Base-by-base conservation (phyloP, 2,797 vertebrate species). In the Muraenolepis orangiensis region DNA sequence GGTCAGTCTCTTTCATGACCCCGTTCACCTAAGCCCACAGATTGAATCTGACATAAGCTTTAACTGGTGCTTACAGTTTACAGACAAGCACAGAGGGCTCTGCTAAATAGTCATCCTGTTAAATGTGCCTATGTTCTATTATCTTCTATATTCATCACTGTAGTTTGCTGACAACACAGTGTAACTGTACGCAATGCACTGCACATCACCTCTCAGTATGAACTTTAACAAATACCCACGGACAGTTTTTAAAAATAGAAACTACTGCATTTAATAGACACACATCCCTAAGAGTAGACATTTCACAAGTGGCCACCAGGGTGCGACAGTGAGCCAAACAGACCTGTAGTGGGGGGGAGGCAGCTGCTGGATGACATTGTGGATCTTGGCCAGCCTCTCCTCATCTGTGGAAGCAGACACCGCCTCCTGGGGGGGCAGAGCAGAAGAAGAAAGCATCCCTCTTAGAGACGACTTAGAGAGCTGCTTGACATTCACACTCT, bases 361-460 rank as follows among this genome's bases (percentile, higher is more conserved):
- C 72, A 99, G 94, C 83, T 99, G 98, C 82, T 99, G 98, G 84
- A 99, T 98, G 89, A 98, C 97, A 72, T 98, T 98, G n/a, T 99
- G 96, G 84, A 99, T 98, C 92, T 97, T 99, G 71, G 97, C 95
- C 83, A 99, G 90, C 84, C 96, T 91, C 70, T 98, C 97, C 81
- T 99, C 98, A 70, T 99, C 97, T 0, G 97, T 97, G 74, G 96
- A 96, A 78, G 96, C 96, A 85, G 98, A 98, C 81, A 99, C 98
- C 0, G 98, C 97, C 38, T 99, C 98, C 98, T 99, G 90, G 75
- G 34, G 78, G 78, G 74, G 81, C 73, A 80, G 72, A 82, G 71
- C 69, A 87, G 72, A 38, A 71, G 28, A 34, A 61, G 57, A 57
- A 66, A 34, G 31, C 36, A 68, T n/a, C 26, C 13, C 26, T 66